Conservation (phyloP, 2,888 invertebrate genomes). For the Temnothorax rugatulus region DNA sequence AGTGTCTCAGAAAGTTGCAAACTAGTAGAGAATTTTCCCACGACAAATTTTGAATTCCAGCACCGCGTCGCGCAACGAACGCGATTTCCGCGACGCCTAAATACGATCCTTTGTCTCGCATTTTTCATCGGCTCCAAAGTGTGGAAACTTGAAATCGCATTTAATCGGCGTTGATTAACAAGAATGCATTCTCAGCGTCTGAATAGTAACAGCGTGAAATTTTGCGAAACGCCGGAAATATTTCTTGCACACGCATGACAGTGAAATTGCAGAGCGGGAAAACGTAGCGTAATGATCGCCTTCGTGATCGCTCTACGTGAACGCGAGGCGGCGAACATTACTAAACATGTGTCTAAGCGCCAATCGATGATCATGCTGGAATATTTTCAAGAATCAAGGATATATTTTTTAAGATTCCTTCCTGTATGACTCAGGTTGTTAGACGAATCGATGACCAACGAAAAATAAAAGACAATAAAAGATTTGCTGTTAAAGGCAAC, state of each 20-base stretch:
- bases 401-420: slow-evolving; percentile 12
- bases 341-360: neutral
- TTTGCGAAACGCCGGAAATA: slow-evolving; percentile 42
- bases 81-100: neutral
- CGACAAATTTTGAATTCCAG: slow-evolving; percentile 8
- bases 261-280: slow-evolving; percentile 23
- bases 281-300: slow-evolving; percentile 21
- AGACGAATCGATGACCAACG: neutral
- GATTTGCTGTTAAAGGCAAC: neutral
- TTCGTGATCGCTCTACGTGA: slow-evolving; percentile 42
- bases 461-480: neutral
- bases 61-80: neutral
- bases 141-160: slow-evolving; percentile 9
- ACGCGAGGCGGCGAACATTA: slow-evolving; percentile 11
- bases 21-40: neutral
- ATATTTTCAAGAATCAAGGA: slow-evolving; percentile 17
- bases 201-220: slow-evolving; percentile 6
- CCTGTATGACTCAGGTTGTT: neutral
- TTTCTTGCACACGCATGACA: slow-evolving; percentile 25
- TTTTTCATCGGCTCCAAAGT: neutral
- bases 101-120: neutral
- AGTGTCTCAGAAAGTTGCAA: neutral
- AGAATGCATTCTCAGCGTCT: neutral
- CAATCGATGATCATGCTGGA: neutral
- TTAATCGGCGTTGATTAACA: slow-evolving; percentile 6